Evolutionary conservation across 2,797 vertebrate genomes (phyloP), one percentile per base, ranked within the genome.

Genomic region (Trematomus bernacchii): DNA sequence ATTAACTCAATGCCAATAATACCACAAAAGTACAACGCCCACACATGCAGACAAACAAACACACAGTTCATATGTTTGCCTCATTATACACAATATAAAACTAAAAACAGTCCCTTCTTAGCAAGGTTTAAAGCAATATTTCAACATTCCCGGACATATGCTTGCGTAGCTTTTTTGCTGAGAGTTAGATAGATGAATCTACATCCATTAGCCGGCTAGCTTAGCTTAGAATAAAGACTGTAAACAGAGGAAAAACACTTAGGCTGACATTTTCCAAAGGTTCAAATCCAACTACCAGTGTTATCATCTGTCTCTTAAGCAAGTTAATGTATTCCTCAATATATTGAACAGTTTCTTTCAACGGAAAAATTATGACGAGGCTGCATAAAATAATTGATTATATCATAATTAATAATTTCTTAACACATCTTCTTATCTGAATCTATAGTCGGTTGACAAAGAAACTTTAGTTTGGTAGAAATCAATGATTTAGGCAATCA

Each of bases 161-260:
- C 27, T 27, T 27, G 27, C 43, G 4, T 54, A 14, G 16, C 27
- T 62, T 27, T 27, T 6, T 42, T 23, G 48, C 13, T 13, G 15
- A 30, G 21, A 30, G 7, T 48, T 52, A 23, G n/a, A 66, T 43
- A 52, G 27, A 43, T 52, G 14, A 27, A 43, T 10, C 51, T 13
- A 21, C 40, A 55, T 10, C 23, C 42, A 46, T 23, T 15, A 66
- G 14, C 3, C 3, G 1, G 37, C 10, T 54, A 66, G 50, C 37
- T 27, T 40, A 30, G 64, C 21, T 44, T 66, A 66, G 64, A 51
- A n/a, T 52, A 23, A 16, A 66, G 19, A 44, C 42, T 67, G 53
- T 13, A 4, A 37, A 37, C 33, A 37, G 33, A 37, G 33, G 7
- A 7, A 37, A 40, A 69, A 21, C 10, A 46, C 7, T 30, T 16